Evolutionary conservation across 2,113 vertebrate species (phyloP).

Genomic region (Pteruthius melanotis): DNA sequence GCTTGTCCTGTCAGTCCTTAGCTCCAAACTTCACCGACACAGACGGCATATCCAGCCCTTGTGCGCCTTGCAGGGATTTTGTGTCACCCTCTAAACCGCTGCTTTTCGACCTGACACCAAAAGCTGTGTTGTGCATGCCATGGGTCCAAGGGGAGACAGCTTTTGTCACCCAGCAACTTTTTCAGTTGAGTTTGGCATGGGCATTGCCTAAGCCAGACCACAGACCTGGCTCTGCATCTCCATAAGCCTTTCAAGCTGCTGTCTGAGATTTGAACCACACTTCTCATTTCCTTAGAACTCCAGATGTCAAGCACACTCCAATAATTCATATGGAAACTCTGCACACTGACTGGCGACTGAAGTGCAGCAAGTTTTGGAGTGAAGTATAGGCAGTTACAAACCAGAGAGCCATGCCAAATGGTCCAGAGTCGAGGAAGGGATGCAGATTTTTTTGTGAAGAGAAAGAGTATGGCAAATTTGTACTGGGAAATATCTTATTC

Average conservation of each 20-base stretch:
- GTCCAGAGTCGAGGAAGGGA: background rate
- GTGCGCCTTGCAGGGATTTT: background rate
- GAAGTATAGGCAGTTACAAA: background rate
- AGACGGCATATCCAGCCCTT: background rate
- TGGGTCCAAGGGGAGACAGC: fast-evolving
- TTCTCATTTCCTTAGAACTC: background rate
- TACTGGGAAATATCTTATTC: background rate
- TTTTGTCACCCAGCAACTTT: background rate
- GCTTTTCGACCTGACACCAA: background rate
- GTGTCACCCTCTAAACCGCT: background rate
- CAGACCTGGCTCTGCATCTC: background rate
- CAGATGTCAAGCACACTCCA: background rate
- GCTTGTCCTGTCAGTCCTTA: background rate
- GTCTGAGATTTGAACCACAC: background rate
- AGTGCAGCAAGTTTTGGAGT: background rate
- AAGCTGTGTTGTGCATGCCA: background rate
- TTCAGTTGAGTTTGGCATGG: background rate
- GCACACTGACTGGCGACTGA: background rate
- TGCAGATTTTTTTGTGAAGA: background rate
- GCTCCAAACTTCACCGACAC: background rate
- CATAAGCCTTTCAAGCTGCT: background rate
- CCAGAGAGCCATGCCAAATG: background rate
- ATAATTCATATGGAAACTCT: background rate
- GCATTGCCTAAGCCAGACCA: background rate
- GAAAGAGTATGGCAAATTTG: background rate